A percentile compares a stretch with the other conserved stretches of the same genome.
Conservation (phyloP, 2,113 vertebrate genomes). For the Empidonax traillii region DNA sequence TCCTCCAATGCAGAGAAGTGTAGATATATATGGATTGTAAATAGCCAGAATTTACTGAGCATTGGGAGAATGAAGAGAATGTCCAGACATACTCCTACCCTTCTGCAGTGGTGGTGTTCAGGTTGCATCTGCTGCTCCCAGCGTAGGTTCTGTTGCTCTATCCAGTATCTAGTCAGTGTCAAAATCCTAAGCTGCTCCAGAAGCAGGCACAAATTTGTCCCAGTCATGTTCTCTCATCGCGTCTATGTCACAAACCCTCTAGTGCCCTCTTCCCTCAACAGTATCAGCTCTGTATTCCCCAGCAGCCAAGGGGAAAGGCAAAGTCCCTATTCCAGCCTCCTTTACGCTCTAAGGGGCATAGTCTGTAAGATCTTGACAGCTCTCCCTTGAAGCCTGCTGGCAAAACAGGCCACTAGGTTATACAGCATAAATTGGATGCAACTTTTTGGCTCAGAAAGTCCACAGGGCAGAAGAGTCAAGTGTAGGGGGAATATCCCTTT, state of each 20-base stretch:
- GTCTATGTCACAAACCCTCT: background rate
- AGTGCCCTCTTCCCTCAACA: background rate
- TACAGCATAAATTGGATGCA: background rate
- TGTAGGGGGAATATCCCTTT: background rate
- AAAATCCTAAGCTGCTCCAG: background rate
- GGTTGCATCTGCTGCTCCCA: background rate
- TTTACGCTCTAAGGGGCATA: background rate
- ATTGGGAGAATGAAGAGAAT: background rate
- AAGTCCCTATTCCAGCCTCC: background rate
- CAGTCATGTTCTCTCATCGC: background rate
- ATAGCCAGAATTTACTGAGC: background rate
- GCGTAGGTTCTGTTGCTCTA: background rate
- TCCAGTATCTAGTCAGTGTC: background rate
- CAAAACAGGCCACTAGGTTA: background rate
- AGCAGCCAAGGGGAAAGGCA: background rate
- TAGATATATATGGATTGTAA: background rate
- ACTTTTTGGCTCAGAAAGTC: background rate
- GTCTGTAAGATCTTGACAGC: background rate
- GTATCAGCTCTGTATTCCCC: background rate
- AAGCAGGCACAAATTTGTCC: background rate
- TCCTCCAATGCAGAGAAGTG: background rate
- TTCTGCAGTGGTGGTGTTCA: accelerated
- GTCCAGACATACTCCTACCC: background rate
- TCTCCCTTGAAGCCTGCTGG: background rate
- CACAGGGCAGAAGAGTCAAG: background rate